These are phyloP conservation scores for Morphnarchus princeps DNA, from an alignment of 2,113 vertebrate species.

Conservation along the genomic window DNA sequence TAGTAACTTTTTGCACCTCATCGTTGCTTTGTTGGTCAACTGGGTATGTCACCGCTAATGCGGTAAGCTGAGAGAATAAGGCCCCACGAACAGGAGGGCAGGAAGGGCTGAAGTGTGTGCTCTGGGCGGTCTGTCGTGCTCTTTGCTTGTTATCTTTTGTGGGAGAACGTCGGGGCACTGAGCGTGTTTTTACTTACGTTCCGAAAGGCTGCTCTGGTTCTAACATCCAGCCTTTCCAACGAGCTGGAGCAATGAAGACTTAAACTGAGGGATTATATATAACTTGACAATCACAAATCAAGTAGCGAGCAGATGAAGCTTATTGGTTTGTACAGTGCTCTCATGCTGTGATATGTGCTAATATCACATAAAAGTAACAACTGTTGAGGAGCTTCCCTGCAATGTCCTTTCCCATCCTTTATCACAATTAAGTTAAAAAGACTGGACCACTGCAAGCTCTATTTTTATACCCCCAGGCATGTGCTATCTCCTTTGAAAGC, in stretches of 20 bases:
- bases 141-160: background rate
- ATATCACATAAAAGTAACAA: background rate
- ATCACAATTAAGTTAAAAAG: conserved; percentile 21
- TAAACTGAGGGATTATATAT: background rate
- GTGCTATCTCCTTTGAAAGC: background rate
- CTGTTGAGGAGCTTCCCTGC: conserved; percentile 13
- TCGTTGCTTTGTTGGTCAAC: background rate
- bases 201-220: background rate
- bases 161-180: background rate
- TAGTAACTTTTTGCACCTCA: background rate
- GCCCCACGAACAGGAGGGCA: background rate
- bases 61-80: fast-evolving
- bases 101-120: background rate
- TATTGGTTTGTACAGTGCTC: background rate
- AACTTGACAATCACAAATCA: background rate
- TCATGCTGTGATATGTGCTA: background rate
- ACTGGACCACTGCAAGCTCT: background rate
- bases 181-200: background rate
- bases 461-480: background rate
- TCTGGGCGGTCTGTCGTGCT: background rate
- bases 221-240: background rate
- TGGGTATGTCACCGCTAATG: fast-evolving
- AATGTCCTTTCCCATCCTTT: background rate
- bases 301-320: background rate
- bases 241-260: background rate